These are phyloP conservation scores for Oncorhynchus clarkii DNA, from an alignment of 2,113 vertebrate species.

Conservation along the genomic window DNA sequence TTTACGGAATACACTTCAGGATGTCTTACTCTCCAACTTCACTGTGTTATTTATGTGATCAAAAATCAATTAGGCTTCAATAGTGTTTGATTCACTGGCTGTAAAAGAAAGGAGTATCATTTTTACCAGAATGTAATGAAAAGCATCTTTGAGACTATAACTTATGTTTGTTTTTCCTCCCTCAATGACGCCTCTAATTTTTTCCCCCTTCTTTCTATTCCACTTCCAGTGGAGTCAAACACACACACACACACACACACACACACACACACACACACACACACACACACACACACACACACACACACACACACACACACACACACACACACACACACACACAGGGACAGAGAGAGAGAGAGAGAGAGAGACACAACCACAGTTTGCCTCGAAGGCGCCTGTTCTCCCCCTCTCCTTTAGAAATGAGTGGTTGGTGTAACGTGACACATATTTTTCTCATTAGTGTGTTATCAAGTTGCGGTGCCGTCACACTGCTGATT, in stretches of 20 bases:
- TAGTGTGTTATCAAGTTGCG: not conserved
- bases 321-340: too few species aligned
- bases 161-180: constrained; percentile 22
- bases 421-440: not conserved
- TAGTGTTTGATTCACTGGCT: constrained; percentile 41
- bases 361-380: too few species aligned
- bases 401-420: not conserved
- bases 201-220: too few species aligned
- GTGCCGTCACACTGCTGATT: constrained; percentile 1
- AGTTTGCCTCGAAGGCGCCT: not conserved
- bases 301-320: too few species aligned
- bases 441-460: constrained; percentile 19
- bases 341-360: too few species aligned
- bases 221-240: not conserved
- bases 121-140: constrained; percentile 35
- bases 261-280: too few species aligned
- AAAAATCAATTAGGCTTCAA: constrained; percentile 24
- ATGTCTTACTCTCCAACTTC: constrained; percentile 23
- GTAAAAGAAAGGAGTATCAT: constrained; percentile 18
- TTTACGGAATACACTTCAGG: constrained; percentile 39
- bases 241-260: too few species aligned
- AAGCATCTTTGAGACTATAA: constrained; percentile 38
- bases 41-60: constrained; percentile 38
- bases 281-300: too few species aligned
- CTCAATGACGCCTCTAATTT: constrained; percentile 2